These are phyloP conservation scores for Hippocampus zosterae DNA, from an alignment of 2,113 vertebrate genomes.

Conservation along the genomic window DNA sequence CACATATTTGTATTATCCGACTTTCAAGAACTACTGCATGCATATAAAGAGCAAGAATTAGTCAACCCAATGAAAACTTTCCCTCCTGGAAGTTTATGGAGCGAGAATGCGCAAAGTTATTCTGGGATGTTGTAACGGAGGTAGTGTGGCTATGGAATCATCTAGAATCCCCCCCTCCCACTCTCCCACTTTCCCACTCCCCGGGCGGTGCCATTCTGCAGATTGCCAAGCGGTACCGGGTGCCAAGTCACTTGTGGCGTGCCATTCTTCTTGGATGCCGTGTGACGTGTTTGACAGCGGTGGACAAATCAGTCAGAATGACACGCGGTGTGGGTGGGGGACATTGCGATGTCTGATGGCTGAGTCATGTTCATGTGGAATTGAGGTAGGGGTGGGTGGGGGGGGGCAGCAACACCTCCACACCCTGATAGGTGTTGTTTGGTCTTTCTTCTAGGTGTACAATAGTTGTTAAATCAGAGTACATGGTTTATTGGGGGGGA, in stretches of 20 bases:
- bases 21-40: not conserved
- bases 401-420: not conserved
- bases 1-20: not conserved
- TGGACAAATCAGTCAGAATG: constrained; percentile 30
- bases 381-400: not conserved
- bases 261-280: constrained; percentile 37
- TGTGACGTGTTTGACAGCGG: constrained; percentile 30
- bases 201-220: constrained; percentile 36
- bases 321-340: constrained; percentile 4
- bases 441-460: not conserved
- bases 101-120: constrained; percentile 57
- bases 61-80: not conserved
- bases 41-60: not conserved
- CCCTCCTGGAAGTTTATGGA: constrained; percentile 7
- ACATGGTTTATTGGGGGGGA: no score
- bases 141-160: constrained; percentile 60
- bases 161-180: constrained; percentile 20
- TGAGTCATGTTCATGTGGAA: constrained; percentile 26
- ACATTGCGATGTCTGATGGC: not conserved
- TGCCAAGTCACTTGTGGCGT: constrained; percentile 44
- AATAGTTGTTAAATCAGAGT: not conserved
- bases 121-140: constrained; percentile 57
- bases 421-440: not conserved
- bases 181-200: constrained; percentile 33
- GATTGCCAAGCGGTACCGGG: constrained; percentile 39